phyloP scores from a whole-genome alignment of 2,888 invertebrate species.

The Julus scanicus region DNA sequence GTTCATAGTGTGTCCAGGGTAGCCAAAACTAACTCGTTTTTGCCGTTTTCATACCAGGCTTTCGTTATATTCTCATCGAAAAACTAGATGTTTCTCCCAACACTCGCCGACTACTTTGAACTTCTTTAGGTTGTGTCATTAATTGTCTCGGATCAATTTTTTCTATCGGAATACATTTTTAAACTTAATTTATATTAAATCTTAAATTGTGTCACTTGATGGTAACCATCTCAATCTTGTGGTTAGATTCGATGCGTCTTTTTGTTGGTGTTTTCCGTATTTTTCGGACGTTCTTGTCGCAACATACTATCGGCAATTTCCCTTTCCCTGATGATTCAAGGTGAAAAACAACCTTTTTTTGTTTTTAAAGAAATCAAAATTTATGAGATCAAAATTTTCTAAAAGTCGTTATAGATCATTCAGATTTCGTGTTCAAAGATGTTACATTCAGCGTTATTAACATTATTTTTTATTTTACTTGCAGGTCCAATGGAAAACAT shows the following conservation, averaged over 20 bases:
- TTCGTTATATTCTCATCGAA: slow-evolving; percentile 48
- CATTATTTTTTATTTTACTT: neutral
- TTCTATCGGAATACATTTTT: slow-evolving; percentile 44
- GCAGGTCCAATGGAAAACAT: slow-evolving; percentile 54
- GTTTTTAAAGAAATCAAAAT: no score
- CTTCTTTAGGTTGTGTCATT: slow-evolving; percentile 28
- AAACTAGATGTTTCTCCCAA: neutral
- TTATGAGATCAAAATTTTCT: no score
- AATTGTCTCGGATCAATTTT: slow-evolving; percentile 46
- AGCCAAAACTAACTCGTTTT: no score
- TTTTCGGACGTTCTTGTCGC: slow-evolving; percentile 50
- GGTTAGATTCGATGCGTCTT: slow-evolving; percentile 52
- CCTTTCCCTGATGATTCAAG: slow-evolving; percentile 49
- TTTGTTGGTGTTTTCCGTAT: slow-evolving; percentile 46
- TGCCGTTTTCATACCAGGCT: slow-evolving; percentile 4
- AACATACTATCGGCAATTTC: slow-evolving; percentile 19
- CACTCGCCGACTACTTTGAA: neutral
- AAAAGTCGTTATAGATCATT: no score
- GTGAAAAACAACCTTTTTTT: neutral
- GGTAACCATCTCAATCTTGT: neutral
- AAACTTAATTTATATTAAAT: neutral
- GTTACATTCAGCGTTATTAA: no score
- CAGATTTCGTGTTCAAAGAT: no score
- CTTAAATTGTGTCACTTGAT: no score
- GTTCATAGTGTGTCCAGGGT: no score